Percentiles rank a stretch among this genome's conserved stretches.
phyloP scores from a whole-genome alignment of 1,140 invertebrate species.

The Drosophila melanogaster region DNA sequence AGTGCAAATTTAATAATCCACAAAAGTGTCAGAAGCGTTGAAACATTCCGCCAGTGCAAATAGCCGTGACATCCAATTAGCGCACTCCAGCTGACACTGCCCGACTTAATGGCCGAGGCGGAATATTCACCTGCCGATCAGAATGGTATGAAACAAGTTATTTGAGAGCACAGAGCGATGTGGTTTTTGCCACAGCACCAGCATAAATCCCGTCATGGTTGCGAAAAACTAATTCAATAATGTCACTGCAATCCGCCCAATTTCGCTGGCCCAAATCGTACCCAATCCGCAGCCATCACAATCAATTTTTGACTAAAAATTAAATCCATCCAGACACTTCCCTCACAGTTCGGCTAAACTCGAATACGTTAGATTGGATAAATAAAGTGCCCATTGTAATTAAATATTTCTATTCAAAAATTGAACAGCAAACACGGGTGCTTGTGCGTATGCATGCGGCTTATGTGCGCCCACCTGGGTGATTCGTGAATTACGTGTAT shows the following conservation, averaged over 20 bases:
- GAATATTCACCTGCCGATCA: slow-evolving; percentile 84
- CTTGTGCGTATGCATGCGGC: background rate
- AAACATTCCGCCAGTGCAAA: slow-evolving; percentile 70
- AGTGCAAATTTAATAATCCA: slow-evolving; percentile 79
- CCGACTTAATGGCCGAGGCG: slow-evolving; percentile 83
- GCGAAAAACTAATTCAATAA: slow-evolving; percentile 24
- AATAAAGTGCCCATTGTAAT: slow-evolving; percentile 69
- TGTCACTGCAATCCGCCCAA: slow-evolving; percentile 8
- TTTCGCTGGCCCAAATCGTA: background rate
- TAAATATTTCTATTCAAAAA: slow-evolving; percentile 72
- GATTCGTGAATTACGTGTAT: slow-evolving; percentile 7
- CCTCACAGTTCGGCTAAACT: background rate
- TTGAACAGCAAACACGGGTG: slow-evolving; percentile 44
- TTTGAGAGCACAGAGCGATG: slow-evolving; percentile 4
- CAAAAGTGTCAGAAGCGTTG: slow-evolving; percentile 76
- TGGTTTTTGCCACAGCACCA: slow-evolving; percentile 16
- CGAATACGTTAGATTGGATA: slow-evolving; percentile 43
- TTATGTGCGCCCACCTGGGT: slow-evolving; percentile 4
- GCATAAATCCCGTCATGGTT: slow-evolving; percentile 13
- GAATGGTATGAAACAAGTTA: slow-evolving; percentile 29
- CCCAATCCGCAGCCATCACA: slow-evolving; percentile 19
- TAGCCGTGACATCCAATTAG: slow-evolving; percentile 77
- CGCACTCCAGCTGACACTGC: slow-evolving; percentile 69
- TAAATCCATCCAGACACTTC: slow-evolving; percentile 20
- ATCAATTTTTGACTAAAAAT: slow-evolving; percentile 43